Conservation (phyloP, 2,797 vertebrate genomes). For the Acipenser transmontanus region DNA sequence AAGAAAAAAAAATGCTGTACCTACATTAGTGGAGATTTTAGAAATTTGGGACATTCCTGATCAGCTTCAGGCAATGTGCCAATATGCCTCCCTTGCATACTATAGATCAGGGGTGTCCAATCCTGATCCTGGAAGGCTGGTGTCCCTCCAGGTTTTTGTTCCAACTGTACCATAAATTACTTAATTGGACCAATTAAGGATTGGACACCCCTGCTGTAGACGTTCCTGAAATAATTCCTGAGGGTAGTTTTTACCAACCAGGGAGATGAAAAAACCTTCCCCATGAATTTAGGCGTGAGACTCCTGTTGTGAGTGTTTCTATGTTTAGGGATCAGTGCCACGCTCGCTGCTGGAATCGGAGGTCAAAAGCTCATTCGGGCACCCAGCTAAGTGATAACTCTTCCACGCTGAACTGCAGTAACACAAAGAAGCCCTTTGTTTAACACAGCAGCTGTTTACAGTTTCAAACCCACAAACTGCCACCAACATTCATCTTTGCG, state of each 20-base stretch:
- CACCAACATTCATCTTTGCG: background rate
- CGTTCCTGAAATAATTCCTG: too few relatives aligned
- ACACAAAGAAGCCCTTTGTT: background rate
- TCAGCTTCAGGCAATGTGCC: slow-evolving; percentile 4
- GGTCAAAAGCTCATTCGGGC: slow-evolving; percentile 10
- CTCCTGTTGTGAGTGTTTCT: background rate
- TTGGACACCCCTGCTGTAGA: too few relatives aligned
- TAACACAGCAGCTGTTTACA: slow-evolving; percentile 7
- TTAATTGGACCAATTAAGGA: too few relatives aligned
- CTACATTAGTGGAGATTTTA: slow-evolving; percentile 8
- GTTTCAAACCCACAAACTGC: slow-evolving; percentile 4
- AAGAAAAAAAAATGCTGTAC: slow-evolving; percentile 11
- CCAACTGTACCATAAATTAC: too few relatives aligned
- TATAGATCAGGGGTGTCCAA: background rate
- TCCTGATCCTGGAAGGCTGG: too few relatives aligned
- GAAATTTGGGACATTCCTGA: slow-evolving; percentile 3
- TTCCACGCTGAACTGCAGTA: background rate
- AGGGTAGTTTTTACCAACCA: background rate
- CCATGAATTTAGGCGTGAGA: background rate
- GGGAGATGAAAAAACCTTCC: slow-evolving; percentile 15
- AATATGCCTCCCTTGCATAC: background rate
- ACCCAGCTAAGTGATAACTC: background rate
- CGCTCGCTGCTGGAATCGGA: slow-evolving; percentile 4
- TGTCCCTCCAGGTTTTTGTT: too few relatives aligned
- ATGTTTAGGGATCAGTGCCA: slow-evolving; percentile 2